phyloP scores from a whole-genome alignment of 1,140 invertebrate species.

The Galleria mellonella region DNA sequence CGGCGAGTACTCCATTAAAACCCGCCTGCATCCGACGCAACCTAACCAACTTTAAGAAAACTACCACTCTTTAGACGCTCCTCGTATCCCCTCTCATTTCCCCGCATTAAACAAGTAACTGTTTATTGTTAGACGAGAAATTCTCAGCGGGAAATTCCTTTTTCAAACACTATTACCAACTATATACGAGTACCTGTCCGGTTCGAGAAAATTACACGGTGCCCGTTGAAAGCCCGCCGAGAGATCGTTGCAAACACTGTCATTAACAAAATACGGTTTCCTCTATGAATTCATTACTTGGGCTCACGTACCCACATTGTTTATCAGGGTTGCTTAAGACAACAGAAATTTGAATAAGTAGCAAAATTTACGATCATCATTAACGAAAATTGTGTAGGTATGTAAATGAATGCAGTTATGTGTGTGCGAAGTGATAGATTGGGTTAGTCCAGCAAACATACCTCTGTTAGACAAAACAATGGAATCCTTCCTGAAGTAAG shows the following conservation, averaged over 20 bases:
- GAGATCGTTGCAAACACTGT: constrained; percentile 26
- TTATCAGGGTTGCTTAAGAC: constrained; percentile 20
- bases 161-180: constrained; percentile 37
- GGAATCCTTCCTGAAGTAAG: constrained; percentile 17
- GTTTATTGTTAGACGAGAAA: constrained; percentile 43
- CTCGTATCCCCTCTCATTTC: constrained; percentile 38
- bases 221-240: constrained; percentile 23
- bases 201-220: constrained; percentile 37
- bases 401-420: constrained; percentile 24
- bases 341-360: constrained; percentile 30
- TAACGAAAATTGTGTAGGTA: constrained; percentile 24
- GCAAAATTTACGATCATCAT: constrained; percentile 18
- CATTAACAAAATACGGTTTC: constrained; percentile 38
- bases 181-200: constrained; percentile 24
- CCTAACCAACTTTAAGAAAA: constrained; percentile 52
- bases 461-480: constrained; percentile 31
- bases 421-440: constrained; percentile 9
- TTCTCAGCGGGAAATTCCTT: constrained; percentile 38
- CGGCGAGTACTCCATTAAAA: constrained; percentile 44
- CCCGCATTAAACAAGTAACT: constrained; percentile 46
- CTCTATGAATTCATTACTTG: constrained; percentile 17
- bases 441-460: constrained; percentile 16
- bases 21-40: constrained; percentile 18
- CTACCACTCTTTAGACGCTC: constrained; percentile 24
- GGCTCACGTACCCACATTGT: constrained; percentile 11